Evolutionary conservation across 2,797 vertebrate species (phyloP).

Genomic region (Microchirus variegatus): DNA sequence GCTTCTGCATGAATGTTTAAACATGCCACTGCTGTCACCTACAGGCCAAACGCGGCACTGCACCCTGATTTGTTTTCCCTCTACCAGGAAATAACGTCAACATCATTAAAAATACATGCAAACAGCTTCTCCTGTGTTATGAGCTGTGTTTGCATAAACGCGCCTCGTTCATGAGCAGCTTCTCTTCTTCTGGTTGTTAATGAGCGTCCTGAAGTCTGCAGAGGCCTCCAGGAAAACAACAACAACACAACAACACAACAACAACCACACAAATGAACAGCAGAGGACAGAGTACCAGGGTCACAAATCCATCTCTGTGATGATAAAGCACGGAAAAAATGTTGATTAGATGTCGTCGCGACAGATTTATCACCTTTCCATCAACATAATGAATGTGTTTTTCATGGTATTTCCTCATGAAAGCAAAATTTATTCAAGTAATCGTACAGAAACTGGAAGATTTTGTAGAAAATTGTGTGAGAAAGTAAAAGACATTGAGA

Average conservation of each 20-base stretch:
- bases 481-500: too few species aligned
- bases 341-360: too few species aligned
- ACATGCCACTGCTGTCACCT: slow-evolving; percentile 68
- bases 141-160: slow-evolving; percentile 33
- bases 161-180: too few species aligned
- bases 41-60: slow-evolving; percentile 59
- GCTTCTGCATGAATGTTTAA: slow-evolving; percentile 26
- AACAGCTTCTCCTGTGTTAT: slow-evolving; percentile 46
- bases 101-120: slow-evolving; percentile 62
- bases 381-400: too few species aligned
- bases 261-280: slow-evolving; percentile 5
- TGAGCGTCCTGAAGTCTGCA: slow-evolving; percentile 12
- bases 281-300: not conserved
- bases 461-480: too few species aligned
- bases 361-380: too few species aligned
- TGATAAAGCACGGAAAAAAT: too few species aligned
- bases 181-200: slow-evolving; percentile 11
- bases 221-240: not conserved
- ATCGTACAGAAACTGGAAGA: too few species aligned
- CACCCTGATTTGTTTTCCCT: slow-evolving; percentile 23
- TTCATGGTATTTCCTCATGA: too few species aligned
- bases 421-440: too few species aligned
- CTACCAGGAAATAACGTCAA: slow-evolving; percentile 28
- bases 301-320: too few species aligned
- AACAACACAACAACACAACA: too few species aligned